Evolutionary conservation across 2,888 invertebrate genomes (phyloP).

Genomic region (Germaria angustata): DNA sequence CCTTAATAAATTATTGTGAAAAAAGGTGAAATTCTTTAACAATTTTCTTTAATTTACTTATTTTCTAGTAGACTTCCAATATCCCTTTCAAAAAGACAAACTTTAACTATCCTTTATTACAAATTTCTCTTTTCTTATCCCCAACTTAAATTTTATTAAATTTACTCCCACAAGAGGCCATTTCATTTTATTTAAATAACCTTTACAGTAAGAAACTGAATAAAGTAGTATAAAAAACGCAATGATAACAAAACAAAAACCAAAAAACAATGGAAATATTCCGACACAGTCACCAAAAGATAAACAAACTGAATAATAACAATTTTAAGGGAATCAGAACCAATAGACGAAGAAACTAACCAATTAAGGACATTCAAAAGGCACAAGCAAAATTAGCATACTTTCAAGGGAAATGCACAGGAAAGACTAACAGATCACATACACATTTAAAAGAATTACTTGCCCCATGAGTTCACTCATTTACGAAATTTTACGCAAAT

Average conservation of each 20-base stretch:
- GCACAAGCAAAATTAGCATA: conserved; percentile 62
- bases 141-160: too few species aligned
- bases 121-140: too few species aligned
- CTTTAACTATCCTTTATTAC: too few species aligned
- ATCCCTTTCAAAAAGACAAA: too few species aligned
- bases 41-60: too few species aligned
- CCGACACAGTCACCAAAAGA: background rate
- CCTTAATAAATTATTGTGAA: too few species aligned
- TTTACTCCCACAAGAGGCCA: too few species aligned
- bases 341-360: conserved; percentile 31
- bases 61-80: too few species aligned
- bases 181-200: background rate
- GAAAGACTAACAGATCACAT: background rate
- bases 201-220: background rate
- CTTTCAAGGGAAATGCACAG: conserved; percentile 42
- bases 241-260: background rate
- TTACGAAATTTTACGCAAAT: conserved; percentile 5
- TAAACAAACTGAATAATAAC: conserved; percentile 23
- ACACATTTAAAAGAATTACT: background rate
- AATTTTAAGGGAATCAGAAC: conserved; percentile 5
- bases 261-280: background rate
- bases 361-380: conserved; percentile 58
- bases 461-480: conserved; percentile 9
- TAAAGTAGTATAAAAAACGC: background rate
- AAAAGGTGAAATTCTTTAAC: too few species aligned